These are phyloP conservation scores for Fabriciana adippe DNA, from an alignment of 2,888 invertebrate species.

Conservation along the genomic window DNA sequence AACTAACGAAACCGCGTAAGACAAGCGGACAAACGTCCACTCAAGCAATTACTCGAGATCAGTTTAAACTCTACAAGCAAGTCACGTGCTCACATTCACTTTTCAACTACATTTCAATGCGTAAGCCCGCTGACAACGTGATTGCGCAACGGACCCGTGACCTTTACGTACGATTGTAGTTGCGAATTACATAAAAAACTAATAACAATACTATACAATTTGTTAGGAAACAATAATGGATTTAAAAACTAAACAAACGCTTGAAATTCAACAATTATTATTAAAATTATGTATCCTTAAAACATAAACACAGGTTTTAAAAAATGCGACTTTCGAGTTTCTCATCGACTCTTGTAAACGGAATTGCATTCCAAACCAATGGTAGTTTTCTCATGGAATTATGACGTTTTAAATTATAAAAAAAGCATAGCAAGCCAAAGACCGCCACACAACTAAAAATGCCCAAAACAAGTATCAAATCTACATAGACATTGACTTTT, in stretches of 20 bases:
- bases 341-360: no score
- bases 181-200: constrained; percentile 27
- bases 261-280: constrained; percentile 1
- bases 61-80: constrained; percentile 25
- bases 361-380: no score
- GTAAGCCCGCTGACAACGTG: constrained; percentile 28
- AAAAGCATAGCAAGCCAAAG: no score
- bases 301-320: background rate
- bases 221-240: constrained; percentile 3
- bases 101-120: constrained; percentile 37
- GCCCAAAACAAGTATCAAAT: no score
- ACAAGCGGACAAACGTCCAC: constrained; percentile 28
- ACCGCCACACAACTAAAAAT: no score
- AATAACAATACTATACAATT: constrained; percentile 7
- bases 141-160: constrained; percentile 36
- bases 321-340: no score
- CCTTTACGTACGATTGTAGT: constrained; percentile 29
- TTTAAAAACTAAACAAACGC: background rate
- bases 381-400: no score
- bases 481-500: no score
- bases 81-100: constrained; percentile 38
- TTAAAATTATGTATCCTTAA: background rate
- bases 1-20: background rate
- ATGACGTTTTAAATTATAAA: no score
- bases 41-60: constrained; percentile 33